phyloP scores from a whole-genome alignment of 2,113 vertebrate genomes.

The Pogona vitticeps region DNA sequence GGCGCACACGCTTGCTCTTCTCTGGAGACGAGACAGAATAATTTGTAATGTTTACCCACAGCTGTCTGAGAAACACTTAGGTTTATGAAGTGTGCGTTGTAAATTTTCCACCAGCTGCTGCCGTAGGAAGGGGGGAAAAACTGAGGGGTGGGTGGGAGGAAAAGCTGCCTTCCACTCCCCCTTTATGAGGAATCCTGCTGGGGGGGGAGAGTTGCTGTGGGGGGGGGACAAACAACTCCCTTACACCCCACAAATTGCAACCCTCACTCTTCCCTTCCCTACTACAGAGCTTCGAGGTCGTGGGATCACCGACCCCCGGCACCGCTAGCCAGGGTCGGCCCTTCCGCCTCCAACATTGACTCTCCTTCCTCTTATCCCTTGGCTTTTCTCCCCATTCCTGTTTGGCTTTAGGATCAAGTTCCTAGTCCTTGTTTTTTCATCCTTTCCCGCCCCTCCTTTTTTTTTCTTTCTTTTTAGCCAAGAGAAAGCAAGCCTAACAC shows the following conservation, averaged over 20 bases:
- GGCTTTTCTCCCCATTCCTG: no score
- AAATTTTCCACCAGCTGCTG: conserved; percentile 18
- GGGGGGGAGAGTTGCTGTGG: no score
- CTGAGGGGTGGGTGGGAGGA: background rate
- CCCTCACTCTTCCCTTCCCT: no score
- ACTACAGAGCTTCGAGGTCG: no score
- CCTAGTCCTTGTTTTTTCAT: background rate
- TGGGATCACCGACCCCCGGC: no score
- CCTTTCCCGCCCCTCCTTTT: no score
- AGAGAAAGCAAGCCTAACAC: no score
- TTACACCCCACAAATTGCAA: no score
- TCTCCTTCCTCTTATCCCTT: background rate
- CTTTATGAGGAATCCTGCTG: background rate
- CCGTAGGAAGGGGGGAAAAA: background rate
- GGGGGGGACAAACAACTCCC: no score
- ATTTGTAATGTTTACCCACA: conserved; percentile 39
- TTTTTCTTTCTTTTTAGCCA: no score
- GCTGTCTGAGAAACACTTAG: conserved; percentile 30
- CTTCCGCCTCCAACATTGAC: no score
- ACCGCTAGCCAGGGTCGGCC: no score
- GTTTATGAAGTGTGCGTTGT: conserved; percentile 22
- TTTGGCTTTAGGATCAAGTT: background rate
- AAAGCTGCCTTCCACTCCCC: background rate
- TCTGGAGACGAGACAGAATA: background rate
- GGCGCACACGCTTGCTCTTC: background rate